Conservation (phyloP, 2,888 invertebrate species). For the Cantharis lateralis region DNA sequence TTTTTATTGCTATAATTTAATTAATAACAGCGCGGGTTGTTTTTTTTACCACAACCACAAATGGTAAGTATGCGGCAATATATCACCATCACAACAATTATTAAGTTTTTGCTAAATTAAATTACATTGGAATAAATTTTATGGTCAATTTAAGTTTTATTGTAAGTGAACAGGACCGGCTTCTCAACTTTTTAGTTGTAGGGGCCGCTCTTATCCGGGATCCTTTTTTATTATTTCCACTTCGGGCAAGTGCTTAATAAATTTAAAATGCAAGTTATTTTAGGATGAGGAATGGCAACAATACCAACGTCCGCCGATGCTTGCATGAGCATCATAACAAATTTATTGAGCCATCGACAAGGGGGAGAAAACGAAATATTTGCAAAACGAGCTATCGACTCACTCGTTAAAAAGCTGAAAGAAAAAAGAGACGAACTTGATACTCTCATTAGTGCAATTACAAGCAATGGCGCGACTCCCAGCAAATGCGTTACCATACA, state of each 20-base stretch:
- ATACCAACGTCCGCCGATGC: slow-evolving; percentile 97
- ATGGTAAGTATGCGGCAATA: neutral
- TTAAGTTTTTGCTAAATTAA: neutral
- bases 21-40: neutral
- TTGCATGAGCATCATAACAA: slow-evolving; percentile 97
- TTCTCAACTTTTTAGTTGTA: neutral
- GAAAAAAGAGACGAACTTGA: slow-evolving; percentile 98
- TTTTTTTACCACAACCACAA: neutral
- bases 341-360: slow-evolving; percentile 97
- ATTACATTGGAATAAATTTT: neutral
- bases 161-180: neutral
- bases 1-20: neutral
- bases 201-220: neutral
- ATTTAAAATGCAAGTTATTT: neutral
- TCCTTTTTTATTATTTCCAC: no score
- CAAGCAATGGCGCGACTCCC: slow-evolving; percentile 97
- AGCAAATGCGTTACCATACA: slow-evolving; percentile 99
- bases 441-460: slow-evolving; percentile 96
- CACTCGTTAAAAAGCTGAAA: slow-evolving; percentile 97
- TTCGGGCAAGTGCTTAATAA: no score
- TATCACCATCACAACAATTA: neutral
- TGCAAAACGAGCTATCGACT: slow-evolving; percentile 97
- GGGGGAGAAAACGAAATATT: slow-evolving; percentile 99
- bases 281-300: slow-evolving; percentile 65
- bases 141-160: neutral